These are phyloP conservation scores for Phyto melanocephala DNA, from an alignment of 2,888 invertebrate species.

Conservation along the genomic window DNA sequence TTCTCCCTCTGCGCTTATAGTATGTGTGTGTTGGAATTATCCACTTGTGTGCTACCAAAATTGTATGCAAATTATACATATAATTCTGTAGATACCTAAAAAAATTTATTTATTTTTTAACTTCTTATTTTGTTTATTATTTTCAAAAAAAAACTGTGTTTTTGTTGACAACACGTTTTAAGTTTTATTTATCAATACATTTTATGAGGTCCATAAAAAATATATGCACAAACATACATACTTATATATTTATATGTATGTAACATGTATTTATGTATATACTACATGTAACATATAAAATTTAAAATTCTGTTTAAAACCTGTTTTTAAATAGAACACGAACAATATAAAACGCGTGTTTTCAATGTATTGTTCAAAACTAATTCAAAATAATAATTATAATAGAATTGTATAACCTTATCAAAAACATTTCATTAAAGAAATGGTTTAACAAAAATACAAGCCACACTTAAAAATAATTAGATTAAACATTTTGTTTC, in stretches of 20 bases:
- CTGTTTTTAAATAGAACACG: not conserved
- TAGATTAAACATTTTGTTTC: not conserved
- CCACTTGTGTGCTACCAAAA: not conserved
- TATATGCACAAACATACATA: not conserved
- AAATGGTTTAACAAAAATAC: not conserved
- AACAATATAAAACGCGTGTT: not conserved
- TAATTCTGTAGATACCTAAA: too few species aligned
- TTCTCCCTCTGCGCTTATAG: not conserved
- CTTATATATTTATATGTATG: not conserved
- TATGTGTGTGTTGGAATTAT: not conserved
- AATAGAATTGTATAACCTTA: not conserved
- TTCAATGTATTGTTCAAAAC: not conserved
- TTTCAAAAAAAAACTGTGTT: not conserved
- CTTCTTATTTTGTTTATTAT: not conserved
- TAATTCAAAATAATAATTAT: not conserved
- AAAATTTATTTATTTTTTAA: not conserved
- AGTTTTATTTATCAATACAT: not conserved
- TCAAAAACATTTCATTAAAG: not conserved
- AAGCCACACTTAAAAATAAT: not conserved
- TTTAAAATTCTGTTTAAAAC: not conserved
- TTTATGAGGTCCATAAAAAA: not conserved
- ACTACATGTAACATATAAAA: too few species aligned
- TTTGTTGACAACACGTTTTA: not conserved
- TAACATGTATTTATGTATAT: too few species aligned
- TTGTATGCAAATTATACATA: slow-evolving; percentile 10